Percentiles rank a stretch among this genome's conserved stretches.
phyloP scores from a whole-genome alignment of 2,113 vertebrate genomes.

The Peromyscus polionotus region DNA sequence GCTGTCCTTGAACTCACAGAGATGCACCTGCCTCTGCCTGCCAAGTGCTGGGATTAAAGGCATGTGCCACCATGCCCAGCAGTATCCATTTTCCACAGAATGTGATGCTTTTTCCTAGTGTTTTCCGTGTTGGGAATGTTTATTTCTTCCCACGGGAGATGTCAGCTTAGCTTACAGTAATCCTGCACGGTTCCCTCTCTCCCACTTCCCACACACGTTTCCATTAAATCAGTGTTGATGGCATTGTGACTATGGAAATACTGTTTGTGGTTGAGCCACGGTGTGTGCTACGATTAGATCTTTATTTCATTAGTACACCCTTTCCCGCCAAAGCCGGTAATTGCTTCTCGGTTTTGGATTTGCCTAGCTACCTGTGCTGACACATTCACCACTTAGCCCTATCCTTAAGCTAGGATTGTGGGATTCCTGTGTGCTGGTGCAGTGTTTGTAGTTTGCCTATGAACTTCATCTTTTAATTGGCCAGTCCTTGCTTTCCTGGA shows the following conservation, averaged over 20 bases:
- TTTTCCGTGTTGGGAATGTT: not conserved
- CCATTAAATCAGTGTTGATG: not conserved
- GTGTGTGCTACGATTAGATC: not conserved
- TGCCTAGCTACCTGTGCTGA: conserved; percentile 2
- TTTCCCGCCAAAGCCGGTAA: conserved; percentile 9
- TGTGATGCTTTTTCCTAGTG: not conserved
- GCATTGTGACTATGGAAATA: not conserved
- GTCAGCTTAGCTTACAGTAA: not conserved
- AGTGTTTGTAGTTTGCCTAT: not conserved
- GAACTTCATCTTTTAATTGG: not conserved
- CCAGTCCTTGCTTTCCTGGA: too few relatives aligned
- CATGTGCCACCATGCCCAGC: not conserved
- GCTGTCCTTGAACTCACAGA: not conserved
- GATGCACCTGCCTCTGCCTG: not conserved
- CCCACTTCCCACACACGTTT: not conserved
- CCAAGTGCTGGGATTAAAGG: not conserved
- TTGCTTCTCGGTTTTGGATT: not conserved
- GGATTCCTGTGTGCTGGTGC: not conserved
- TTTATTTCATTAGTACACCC: not conserved
- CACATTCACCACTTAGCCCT: not conserved
- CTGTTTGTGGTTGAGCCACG: not conserved
- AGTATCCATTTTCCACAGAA: not conserved
- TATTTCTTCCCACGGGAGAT: conserved; percentile 32
- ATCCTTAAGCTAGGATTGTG: not conserved
- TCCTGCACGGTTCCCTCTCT: not conserved